Evolutionary conservation across 2,113 vertebrate species (phyloP).

Genomic region (cattle (Bos taurus)): ARS-UCD2.0 NC_037341.1:49655501-49656000

Average conservation of each 20-base stretch:
- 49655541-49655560: not conserved
- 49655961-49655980: not conserved
- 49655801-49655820: not conserved
- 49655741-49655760: not conserved
- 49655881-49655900: not conserved
- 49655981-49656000: not conserved
- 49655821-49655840: not conserved
- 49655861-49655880: not conserved
- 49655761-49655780: not conserved
- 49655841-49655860: not conserved
- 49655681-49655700: not conserved
- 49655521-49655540: not conserved
- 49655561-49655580: not conserved
- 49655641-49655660: not conserved
- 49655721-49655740: not conserved
- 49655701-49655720: not conserved
- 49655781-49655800: not conserved
- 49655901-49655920: not conserved
- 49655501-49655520: not conserved
- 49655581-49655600: no score
- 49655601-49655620: not conserved
- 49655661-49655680: not conserved
- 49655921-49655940: not conserved
- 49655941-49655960: not conserved
- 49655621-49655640: not conserved